Percentiles rank a stretch among this genome's conserved stretches.
phyloP scores from a whole-genome alignment of 2,113 vertebrate genomes.

The Circaetus cinerascens region DNA sequence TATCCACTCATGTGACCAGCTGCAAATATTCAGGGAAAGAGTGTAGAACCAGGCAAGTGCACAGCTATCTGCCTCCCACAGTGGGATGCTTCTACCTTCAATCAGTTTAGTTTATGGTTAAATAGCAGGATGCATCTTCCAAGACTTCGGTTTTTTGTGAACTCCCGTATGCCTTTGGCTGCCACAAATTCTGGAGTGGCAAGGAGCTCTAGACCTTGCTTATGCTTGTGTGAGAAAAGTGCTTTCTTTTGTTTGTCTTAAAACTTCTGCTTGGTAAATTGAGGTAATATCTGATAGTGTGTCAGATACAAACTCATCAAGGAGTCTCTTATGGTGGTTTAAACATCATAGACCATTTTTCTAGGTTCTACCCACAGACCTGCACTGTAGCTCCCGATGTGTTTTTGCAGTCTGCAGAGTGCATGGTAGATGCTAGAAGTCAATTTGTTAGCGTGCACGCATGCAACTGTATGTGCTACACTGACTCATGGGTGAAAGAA shows the following conservation, averaged over 20 bases:
- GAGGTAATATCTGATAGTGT: neutral
- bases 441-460: neutral
- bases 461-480: rapidly evolving
- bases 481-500: neutral
- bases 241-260: neutral
- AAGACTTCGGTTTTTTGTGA: neutral
- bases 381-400: neutral
- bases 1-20: neutral
- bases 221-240: neutral
- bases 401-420: neutral
- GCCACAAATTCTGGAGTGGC: neutral
- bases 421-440: neutral
- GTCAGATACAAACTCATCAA: neutral
- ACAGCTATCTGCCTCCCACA: neutral
- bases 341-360: neutral
- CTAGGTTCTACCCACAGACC: neutral
- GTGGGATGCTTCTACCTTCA: neutral
- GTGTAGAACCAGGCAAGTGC: neutral
- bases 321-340: neutral
- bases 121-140: neutral
- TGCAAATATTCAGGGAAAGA: neutral
- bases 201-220: neutral
- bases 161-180: neutral
- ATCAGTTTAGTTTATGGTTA: neutral
- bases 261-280: neutral